A percentile compares a stretch with the other conserved stretches of the same genome.
phyloP scores from a whole-genome alignment of 2,113 vertebrate species.

The Bubo blakistoni region DNA sequence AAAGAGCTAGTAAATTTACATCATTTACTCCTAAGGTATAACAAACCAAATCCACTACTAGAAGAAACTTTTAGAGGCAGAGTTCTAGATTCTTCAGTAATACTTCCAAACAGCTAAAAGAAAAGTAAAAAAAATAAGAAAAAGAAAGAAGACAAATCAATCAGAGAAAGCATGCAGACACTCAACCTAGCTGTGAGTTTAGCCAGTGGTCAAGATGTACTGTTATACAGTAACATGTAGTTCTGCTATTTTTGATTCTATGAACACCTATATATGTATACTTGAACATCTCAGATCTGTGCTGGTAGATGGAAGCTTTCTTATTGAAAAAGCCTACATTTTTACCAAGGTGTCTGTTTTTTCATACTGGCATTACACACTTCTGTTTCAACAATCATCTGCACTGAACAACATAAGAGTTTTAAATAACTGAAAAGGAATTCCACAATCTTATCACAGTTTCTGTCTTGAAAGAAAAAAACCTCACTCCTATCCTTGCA shows the following conservation, averaged over 20 bases:
- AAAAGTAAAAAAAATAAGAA: neutral
- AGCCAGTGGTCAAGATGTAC: accelerated
- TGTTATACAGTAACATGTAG: neutral
- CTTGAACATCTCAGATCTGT: neutral
- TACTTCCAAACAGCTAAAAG: neutral
- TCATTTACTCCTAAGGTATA: neutral
- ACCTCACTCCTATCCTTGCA: neutral
- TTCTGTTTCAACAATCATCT: neutral
- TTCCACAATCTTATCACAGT: neutral
- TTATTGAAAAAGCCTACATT: neutral
- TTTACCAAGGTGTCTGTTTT: neutral
- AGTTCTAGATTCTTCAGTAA: neutral
- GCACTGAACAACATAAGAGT: neutral
- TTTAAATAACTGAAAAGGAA: neutral
- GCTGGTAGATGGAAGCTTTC: neutral
- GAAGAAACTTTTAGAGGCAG: neutral
- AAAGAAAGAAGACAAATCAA: neutral
- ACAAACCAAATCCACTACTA: neutral
- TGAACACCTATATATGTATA: accelerated
- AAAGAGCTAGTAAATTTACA: neutral
- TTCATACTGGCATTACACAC: neutral
- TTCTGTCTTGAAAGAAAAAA: neutral
- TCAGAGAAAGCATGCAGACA: neutral
- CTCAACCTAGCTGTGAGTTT: neutral
- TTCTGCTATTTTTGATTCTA: neutral